Evolutionary conservation across 1,140 invertebrate species (phyloP).

Genomic region (Elymnias hypermnestra): DNA sequence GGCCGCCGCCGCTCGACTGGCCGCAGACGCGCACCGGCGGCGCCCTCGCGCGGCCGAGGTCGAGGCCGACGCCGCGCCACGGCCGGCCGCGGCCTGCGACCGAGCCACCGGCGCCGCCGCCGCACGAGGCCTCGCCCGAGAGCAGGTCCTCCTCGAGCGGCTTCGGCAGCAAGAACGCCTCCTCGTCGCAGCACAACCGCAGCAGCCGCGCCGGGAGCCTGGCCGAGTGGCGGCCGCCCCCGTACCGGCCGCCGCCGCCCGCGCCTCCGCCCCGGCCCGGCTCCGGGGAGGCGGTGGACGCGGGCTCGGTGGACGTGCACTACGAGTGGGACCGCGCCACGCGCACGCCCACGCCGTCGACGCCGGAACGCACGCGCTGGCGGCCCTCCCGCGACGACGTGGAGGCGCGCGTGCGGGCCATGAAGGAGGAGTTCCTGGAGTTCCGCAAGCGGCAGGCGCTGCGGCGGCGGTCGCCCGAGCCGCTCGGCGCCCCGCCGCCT

Average conservation of each 20-base stretch:
- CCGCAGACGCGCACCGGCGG: constrained; percentile 79
- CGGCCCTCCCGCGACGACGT: constrained; percentile 82
- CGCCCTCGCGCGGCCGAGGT: constrained; percentile 75
- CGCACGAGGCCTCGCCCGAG: constrained; percentile 88
- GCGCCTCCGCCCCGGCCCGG: constrained; percentile 64
- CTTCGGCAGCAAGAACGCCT: constrained; percentile 95
- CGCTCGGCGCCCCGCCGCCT: constrained; percentile 77
- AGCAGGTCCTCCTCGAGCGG: constrained; percentile 91
- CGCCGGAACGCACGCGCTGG: constrained; percentile 77
- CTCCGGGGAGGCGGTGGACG: constrained; percentile 76
- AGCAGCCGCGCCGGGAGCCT: constrained; percentile 83
- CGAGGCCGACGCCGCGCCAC: constrained; percentile 72
- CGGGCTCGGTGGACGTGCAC: constrained; percentile 93
- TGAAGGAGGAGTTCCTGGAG: constrained; percentile 96
- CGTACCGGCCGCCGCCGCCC: constrained; percentile 83
- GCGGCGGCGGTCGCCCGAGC: constrained; percentile 80
- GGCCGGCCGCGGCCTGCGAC: constrained; percentile 30
- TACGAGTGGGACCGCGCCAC: constrained; percentile 95
- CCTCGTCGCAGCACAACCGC: constrained; percentile 80
- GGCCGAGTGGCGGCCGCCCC: constrained; percentile 85
- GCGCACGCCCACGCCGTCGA: constrained; percentile 84
- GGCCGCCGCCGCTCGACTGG: constrained; percentile 80
- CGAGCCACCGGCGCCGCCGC: constrained; percentile 80
- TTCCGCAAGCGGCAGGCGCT: constrained; percentile 91
- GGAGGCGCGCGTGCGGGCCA: constrained; percentile 92